Percentiles rank a stretch among this genome's conserved stretches.
Conservation (phyloP, 2,888 invertebrate species). For the Drosophila neutralis region DNA sequence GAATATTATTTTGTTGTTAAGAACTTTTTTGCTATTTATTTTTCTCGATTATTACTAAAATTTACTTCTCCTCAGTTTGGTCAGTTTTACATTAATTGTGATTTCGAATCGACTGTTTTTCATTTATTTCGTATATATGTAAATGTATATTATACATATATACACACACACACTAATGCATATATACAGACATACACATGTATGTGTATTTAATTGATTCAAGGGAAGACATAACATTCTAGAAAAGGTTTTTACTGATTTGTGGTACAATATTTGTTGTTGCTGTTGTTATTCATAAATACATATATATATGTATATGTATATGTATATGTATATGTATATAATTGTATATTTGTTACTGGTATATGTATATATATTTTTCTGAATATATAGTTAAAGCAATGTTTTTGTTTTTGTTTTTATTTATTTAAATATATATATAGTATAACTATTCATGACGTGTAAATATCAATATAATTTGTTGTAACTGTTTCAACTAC, state of each 20-base stretch:
- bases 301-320: conserved; percentile 21
- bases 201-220: conserved; percentile 67
- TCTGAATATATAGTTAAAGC: conserved; percentile 57
- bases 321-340: conserved; percentile 43
- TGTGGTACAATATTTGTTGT: conserved; percentile 47
- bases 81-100: conserved; percentile 35
- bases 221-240: conserved; percentile 80
- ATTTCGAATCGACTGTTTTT: conserved; percentile 31
- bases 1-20: not conserved
- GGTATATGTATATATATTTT: conserved; percentile 40
- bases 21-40: conserved; percentile 2
- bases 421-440: conserved; percentile 18
- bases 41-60: not conserved
- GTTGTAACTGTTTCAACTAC: conserved; percentile 55
- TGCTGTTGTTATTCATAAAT: conserved; percentile 11
- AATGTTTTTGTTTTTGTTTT: conserved; percentile 21
- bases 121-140: conserved; percentile 31
- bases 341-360: conserved; percentile 69
- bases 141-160: conserved; percentile 5
- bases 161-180: conserved; percentile 8
- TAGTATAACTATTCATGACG: conserved; percentile 60
- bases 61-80: conserved; percentile 26
- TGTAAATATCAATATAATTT: conserved; percentile 74
- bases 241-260: conserved; percentile 79
- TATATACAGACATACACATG: conserved; percentile 6